Percentiles rank a stretch among this genome's conserved stretches.
phyloP scores from a whole-genome alignment of 2,113 vertebrate genomes.

The Phylloscopus trochiloides region DNA sequence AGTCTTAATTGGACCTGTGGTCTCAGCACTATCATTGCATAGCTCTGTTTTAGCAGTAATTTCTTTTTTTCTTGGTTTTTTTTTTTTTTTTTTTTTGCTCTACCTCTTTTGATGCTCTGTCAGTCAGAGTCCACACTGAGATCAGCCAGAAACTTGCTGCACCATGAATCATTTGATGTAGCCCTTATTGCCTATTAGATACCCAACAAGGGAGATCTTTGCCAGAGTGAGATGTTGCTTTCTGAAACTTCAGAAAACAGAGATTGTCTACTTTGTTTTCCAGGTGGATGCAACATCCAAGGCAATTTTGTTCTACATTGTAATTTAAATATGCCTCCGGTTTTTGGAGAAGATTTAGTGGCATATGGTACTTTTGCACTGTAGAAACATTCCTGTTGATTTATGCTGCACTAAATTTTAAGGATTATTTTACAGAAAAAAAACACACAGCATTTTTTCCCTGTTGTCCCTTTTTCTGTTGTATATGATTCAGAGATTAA shows the following conservation, averaged over 20 bases:
- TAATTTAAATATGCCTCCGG: neutral
- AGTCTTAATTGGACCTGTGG: neutral
- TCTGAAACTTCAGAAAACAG: neutral
- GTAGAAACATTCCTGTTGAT: neutral
- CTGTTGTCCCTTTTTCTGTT: neutral
- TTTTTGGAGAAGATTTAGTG: neutral
- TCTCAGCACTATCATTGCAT: neutral
- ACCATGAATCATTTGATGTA: neutral
- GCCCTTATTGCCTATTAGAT: neutral
- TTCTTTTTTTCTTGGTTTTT: neutral
- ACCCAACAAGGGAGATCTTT: neutral
- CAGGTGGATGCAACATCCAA: neutral
- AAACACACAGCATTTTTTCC: neutral
- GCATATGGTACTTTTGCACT: neutral
- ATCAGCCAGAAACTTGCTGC: neutral
- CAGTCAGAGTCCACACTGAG: neutral
- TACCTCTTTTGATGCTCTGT: neutral
- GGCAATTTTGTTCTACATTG: neutral
- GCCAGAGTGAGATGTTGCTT: neutral
- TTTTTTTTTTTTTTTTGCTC: accelerated
- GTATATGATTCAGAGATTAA: neutral
- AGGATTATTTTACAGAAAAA: neutral
- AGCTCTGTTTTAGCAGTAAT: neutral
- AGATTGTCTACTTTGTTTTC: neutral
- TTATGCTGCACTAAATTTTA: neutral